Evolutionary conservation across 2,113 vertebrate species (phyloP), one percentile per base, ranked within the genome.

Genomic region (Nettapus auritus): DNA sequence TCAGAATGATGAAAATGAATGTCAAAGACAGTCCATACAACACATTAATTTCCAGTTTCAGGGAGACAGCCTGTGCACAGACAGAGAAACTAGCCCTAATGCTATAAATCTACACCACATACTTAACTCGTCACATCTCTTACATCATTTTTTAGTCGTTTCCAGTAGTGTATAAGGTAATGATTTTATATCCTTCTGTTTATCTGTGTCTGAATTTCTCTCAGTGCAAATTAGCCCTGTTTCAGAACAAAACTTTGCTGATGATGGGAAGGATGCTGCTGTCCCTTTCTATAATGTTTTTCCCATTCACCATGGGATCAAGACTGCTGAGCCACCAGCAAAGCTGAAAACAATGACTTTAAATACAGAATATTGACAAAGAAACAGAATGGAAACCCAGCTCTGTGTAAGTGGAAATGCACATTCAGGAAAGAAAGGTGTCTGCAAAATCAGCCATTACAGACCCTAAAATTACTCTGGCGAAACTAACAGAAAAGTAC

Each of bases 1-100:
- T 26, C 31, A 20, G 31, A 95, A 93, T 88, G 50, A 92, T 77
- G 38, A 96, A 97, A 97, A 96, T 59, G 6, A 89, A 95, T 95
- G 70, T 89, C 90, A 96, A 94, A 96, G 75, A 60, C 20, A 81
- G 60, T 59, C 57, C 42, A 95, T 71, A 63, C 56, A 89, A 86
- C 46, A 74, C 42, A 73, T 90, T 86, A 40, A 85, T 94, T 95
- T 95, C 55, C 29, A 81, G 33, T 86, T 96, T 94, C 71, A 83
- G 75, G 33, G 64, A 78, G 26, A 84, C 5, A 69, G 67, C 12
- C 29, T 94, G 5, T 23, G 44, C 36, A 69, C 34, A 71, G 17
- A 69, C 8, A 67, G 64, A 81, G 80, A 86, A 91, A 86, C 0
- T 0, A 85, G 40, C 38, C 56, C n/a, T 75, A 48, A 16, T 53